Evolutionary conservation across 1,140 invertebrate genomes (phyloP).

Genomic region (Bilobella aurantiaca): DNA sequence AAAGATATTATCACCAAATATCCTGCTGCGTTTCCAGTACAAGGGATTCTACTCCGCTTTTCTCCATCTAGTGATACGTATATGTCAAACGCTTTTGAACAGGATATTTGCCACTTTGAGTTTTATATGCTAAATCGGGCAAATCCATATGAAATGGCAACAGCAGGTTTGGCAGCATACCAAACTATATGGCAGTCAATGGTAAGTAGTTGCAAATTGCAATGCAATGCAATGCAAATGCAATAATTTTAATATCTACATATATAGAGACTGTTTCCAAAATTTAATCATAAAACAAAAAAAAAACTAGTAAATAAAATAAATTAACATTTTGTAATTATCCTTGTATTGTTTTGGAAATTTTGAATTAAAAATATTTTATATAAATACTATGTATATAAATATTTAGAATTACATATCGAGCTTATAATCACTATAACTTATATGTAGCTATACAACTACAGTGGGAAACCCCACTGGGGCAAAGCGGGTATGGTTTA

Average conservation of each 20-base stretch:
- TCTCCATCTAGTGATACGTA: neutral
- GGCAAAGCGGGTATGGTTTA: conserved; percentile 12
- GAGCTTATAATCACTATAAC: no score
- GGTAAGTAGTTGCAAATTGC: neutral
- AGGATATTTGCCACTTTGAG: conserved; percentile 11
- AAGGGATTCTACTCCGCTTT: conserved; percentile 22
- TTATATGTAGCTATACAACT: neutral
- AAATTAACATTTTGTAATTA: neutral
- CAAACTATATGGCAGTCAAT: conserved; percentile 19
- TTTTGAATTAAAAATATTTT: no score
- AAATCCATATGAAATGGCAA: neutral
- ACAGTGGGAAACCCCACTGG: conserved; percentile 14
- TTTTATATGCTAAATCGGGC: neutral
- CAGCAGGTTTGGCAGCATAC: conserved; percentile 12
- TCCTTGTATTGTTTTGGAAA: no score
- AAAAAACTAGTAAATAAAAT: neutral
- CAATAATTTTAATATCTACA: neutral
- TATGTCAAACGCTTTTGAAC: conserved; percentile 2
- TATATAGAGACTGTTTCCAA: no score
- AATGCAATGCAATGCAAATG: no score
- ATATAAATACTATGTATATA: no score
- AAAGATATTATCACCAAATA: conserved; percentile 10
- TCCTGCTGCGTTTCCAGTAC: conserved; percentile 10
- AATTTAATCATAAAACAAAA: no score
- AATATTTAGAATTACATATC: no score